A percentile compares a stretch with the other conserved stretches of the same genome.
Evolutionary conservation across 2,888 invertebrate genomes (phyloP).

Genomic region (Phortica magna): DNA sequence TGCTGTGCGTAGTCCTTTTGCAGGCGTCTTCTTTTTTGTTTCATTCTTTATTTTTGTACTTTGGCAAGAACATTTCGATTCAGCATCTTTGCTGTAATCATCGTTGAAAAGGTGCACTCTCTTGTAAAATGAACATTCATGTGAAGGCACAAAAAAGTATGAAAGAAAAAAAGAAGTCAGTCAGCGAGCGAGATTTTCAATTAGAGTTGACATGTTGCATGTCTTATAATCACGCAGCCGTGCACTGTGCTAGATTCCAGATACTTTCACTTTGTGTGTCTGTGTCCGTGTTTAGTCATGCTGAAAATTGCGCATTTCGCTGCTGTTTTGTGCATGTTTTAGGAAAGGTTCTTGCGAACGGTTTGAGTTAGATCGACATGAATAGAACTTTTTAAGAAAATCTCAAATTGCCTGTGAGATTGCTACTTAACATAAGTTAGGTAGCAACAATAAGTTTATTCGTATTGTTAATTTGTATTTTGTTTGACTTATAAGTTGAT

Average conservation of each 20-base stretch:
- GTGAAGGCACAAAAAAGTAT: not conserved
- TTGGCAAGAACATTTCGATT: not conserved
- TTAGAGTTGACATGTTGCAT: constrained; percentile 30
- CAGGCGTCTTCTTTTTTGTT: not conserved
- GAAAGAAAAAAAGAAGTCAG: not conserved
- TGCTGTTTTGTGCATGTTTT: not conserved
- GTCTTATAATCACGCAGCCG: constrained; percentile 3
- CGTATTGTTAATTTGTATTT: not conserved
- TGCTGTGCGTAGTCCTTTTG: not conserved
- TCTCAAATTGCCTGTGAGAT: not conserved
- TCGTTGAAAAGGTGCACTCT: constrained; percentile 59
- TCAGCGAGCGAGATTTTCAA: constrained; percentile 16
- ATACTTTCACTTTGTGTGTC: not conserved
- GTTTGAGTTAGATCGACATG: not conserved
- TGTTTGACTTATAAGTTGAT: not conserved
- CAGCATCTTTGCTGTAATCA: not conserved
- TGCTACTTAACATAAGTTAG: not conserved
- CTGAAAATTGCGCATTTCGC: constrained; percentile 70
- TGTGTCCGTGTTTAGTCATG: constrained; percentile 60
- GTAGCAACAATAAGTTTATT: not conserved
- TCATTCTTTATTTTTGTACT: not conserved
- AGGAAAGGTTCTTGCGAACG: not conserved
- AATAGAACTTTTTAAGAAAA: not conserved
- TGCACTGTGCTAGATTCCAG: constrained; percentile 1
- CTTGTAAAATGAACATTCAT: constrained; percentile 63